phyloP scores from a whole-genome alignment of 1,140 invertebrate species.

The Andrena cerasifolii region DNA sequence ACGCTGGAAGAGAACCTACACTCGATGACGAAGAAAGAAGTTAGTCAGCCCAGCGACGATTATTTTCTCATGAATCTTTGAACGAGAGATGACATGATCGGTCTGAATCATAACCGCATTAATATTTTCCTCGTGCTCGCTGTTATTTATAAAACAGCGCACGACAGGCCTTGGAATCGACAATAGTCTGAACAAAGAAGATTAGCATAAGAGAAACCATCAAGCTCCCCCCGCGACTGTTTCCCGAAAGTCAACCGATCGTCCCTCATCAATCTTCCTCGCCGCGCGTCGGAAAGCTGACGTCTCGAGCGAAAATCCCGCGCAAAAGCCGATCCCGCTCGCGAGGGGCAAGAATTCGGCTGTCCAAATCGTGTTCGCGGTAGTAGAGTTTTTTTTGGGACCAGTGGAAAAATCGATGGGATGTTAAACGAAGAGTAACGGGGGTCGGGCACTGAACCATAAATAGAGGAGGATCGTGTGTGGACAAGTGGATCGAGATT shows the following conservation, averaged over 20 bases:
- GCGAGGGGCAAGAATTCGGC: background rate
- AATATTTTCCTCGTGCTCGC: slow-evolving; percentile 6
- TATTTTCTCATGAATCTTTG: background rate
- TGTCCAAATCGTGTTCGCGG: background rate
- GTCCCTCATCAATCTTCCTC: background rate
- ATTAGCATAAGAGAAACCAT: slow-evolving; percentile 20
- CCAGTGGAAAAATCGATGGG: too few species aligned
- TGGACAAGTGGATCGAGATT: too few species aligned
- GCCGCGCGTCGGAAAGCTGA: background rate
- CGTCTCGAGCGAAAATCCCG: background rate
- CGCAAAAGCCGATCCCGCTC: background rate
- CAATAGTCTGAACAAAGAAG: background rate
- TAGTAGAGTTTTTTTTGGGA: too few species aligned
- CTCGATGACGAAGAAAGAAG: slow-evolving; percentile 24
- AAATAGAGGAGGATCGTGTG: too few species aligned
- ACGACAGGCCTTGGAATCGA: slow-evolving; percentile 36
- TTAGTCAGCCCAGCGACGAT: slow-evolving; percentile 1
- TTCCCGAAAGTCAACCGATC: background rate
- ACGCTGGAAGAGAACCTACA: background rate
- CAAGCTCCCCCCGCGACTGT: background rate
- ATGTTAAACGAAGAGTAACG: too few species aligned
- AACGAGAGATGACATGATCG: background rate
- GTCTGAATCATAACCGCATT: slow-evolving; percentile 30
- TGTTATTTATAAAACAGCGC: slow-evolving; percentile 42
- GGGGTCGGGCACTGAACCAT: too few species aligned